Percentiles rank a stretch among this genome's conserved stretches.
These are phyloP conservation scores for Hestina assimilis DNA, from an alignment of 1,140 invertebrate genomes.

Conservation along the genomic window DNA sequence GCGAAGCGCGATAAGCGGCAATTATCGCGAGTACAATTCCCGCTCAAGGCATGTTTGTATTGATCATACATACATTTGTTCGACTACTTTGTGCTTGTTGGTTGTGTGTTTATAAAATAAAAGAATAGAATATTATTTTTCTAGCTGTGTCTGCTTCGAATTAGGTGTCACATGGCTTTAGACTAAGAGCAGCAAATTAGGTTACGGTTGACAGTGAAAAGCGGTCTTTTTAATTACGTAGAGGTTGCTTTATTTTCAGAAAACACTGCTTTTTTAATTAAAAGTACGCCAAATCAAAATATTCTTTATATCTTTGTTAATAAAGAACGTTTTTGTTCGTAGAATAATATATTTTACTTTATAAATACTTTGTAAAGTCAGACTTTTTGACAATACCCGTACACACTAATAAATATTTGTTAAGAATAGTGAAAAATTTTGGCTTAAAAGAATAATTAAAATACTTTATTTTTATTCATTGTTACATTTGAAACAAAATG, in stretches of 20 bases:
- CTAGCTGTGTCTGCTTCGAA: conserved; percentile 1
- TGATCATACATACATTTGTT: no score
- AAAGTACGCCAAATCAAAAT: conserved; percentile 12
- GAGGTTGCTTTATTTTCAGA: conserved; percentile 20
- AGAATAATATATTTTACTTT: conserved; percentile 3
- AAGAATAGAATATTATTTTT: not conserved
- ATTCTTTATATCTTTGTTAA: not conserved
- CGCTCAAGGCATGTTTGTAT: no score
- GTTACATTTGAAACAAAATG: no score
- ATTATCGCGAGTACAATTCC: no score
- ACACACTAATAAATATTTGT: not conserved
- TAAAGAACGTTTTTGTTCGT: conserved; percentile 8
- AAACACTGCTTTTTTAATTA: conserved; percentile 21
- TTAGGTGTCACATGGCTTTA: conserved; percentile 15
- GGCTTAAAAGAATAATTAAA: not conserved
- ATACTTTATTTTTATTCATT: not conserved
- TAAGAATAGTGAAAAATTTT: not conserved
- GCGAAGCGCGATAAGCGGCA: no score
- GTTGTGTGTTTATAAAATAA: not conserved
- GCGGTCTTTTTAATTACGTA: conserved; percentile 24
- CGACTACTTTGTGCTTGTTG: no score
- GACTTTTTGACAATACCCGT: not conserved
- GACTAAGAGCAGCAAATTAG: conserved; percentile 24
- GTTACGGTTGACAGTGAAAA: conserved; percentile 28
- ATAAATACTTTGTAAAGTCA: not conserved